Evolutionary conservation across 1,140 invertebrate genomes (phyloP).

Genomic region (Rhagoletis pomonella): DNA sequence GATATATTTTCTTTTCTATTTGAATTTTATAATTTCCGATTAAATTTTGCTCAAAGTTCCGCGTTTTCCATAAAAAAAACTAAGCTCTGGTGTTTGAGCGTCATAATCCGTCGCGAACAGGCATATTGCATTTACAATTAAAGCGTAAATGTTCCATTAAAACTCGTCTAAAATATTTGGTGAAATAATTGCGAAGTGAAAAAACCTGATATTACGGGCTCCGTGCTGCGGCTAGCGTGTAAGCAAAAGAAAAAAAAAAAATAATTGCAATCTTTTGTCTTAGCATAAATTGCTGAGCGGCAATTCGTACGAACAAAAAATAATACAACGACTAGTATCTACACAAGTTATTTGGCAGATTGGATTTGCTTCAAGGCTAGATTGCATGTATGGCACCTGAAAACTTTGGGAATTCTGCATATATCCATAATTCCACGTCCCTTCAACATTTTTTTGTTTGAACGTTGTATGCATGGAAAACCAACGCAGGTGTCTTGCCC

Average conservation of each 20-base stretch:
- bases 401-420: not conserved
- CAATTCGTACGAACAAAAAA: not conserved
- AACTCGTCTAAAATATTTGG: not conserved
- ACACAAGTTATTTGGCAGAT: not conserved
- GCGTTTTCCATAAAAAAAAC: not conserved
- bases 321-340: not conserved
- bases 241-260: conserved; percentile 1
- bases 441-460: not conserved
- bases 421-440: not conserved
- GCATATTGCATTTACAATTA: not conserved
- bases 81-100: not conserved
- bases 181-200: conserved; percentile 31
- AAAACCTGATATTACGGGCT: conserved; percentile 33
- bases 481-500: not conserved
- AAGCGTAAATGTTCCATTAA: not conserved
- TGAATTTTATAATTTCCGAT: conserved; percentile 37
- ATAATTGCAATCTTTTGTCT: not conserved
- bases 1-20: conserved; percentile 36
- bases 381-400: not conserved
- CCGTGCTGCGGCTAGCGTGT: not conserved
- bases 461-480: not conserved
- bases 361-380: not conserved
- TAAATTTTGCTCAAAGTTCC: conserved; percentile 21
- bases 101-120: not conserved
- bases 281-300: not conserved